These are phyloP conservation scores for Lamprotornis superbus DNA, from an alignment of 2,113 vertebrate species.

Conservation along the genomic window DNA sequence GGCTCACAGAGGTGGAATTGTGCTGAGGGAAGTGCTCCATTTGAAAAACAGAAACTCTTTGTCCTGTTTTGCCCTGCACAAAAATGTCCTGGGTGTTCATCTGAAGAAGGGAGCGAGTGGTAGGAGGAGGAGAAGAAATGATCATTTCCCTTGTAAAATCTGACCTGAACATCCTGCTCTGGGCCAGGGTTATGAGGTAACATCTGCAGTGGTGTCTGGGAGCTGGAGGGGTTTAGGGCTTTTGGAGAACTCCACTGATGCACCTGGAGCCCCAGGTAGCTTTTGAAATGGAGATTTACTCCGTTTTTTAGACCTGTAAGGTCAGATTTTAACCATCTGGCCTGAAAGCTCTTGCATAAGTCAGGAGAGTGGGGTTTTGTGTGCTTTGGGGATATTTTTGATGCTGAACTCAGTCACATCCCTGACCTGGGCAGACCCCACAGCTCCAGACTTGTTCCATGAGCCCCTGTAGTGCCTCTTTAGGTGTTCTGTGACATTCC, in stretches of 20 bases:
- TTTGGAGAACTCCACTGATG: fast-evolving
- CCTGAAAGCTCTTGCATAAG: not conserved
- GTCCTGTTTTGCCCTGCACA: not conserved
- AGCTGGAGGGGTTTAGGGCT: not conserved
- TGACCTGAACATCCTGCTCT: not conserved
- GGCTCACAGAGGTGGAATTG: not conserved
- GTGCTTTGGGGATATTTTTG: not conserved
- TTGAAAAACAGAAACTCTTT: not conserved
- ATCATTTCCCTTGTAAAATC: not conserved
- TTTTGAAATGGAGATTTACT: not conserved
- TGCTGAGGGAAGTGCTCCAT: not conserved
- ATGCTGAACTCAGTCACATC: not conserved
- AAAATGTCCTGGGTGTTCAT: not conserved
- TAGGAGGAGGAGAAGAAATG: not conserved
- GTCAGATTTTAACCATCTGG: not conserved
- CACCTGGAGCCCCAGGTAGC: not conserved
- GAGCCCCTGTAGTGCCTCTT: not conserved
- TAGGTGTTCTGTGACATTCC: not conserved
- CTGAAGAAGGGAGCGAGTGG: not conserved
- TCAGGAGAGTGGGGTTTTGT: not conserved
- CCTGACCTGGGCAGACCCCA: not conserved
- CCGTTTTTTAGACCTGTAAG: not conserved
- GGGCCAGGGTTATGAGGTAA: not conserved
- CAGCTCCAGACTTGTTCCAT: fast-evolving
- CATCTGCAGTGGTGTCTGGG: not conserved